Percentiles rank a stretch among this genome's conserved stretches.
phyloP scores from a whole-genome alignment of 2,888 invertebrate genomes.

The Petrolisthes manimaculis region DNA sequence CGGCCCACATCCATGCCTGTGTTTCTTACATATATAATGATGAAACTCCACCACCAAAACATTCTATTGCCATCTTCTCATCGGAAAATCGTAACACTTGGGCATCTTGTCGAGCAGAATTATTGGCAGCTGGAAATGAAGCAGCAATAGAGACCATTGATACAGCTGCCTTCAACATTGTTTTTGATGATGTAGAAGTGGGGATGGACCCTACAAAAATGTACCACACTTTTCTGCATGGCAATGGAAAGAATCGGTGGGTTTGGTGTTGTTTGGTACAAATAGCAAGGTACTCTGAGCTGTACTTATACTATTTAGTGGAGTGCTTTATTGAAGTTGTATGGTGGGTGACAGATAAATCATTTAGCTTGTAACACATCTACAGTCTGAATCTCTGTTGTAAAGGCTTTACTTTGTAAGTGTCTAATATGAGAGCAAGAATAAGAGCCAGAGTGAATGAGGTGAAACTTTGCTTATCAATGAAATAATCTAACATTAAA shows the following conservation, averaged over 20 bases:
- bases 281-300: no score
- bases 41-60: constrained; percentile 73
- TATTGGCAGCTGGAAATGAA: constrained; percentile 78
- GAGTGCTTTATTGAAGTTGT: no score
- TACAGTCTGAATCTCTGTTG: no score
- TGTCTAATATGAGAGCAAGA: no score
- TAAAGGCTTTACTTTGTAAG: no score
- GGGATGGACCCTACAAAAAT: constrained; percentile 75
- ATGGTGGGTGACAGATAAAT: no score
- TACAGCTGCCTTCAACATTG: constrained; percentile 85
- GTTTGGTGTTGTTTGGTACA: no score
- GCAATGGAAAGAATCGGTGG: constrained; percentile 79
- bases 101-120: constrained; percentile 75
- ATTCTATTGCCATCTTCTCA: constrained; percentile 87
- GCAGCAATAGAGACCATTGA: constrained; percentile 82
- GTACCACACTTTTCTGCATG: constrained; percentile 81
- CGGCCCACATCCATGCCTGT: constrained; percentile 81
- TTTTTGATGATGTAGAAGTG: constrained; percentile 81
- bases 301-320: no score
- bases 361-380: no score
- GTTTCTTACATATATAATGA: constrained; percentile 81
- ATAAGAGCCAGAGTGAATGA: no score
- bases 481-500: neutral
- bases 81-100: constrained; percentile 87
- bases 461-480: no score